Conservation (phyloP, 2,888 invertebrate genomes). For the Dioctria linearis region DNA sequence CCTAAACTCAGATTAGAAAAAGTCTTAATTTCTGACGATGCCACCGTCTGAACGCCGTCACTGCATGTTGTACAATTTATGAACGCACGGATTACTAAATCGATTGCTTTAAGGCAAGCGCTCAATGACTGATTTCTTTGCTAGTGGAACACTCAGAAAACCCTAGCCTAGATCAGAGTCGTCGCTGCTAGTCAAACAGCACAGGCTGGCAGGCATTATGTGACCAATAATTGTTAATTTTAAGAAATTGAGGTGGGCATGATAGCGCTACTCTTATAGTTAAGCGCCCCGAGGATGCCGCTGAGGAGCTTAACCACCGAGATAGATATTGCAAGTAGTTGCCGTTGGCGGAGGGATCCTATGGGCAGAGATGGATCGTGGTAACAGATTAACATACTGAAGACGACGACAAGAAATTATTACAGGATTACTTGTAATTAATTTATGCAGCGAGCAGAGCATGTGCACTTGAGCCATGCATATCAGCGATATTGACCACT, state of each 20-base stretch:
- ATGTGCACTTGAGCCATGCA: slow-evolving; percentile 50
- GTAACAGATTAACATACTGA: slow-evolving; percentile 24
- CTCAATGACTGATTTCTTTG: neutral
- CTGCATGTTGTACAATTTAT: neutral
- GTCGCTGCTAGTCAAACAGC: neutral
- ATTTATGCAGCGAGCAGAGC: slow-evolving; percentile 59
- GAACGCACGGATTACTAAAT: slow-evolving; percentile 1
- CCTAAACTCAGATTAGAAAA: neutral
- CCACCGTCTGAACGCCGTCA: neutral
- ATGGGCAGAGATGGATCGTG: slow-evolving; percentile 14
- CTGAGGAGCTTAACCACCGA: neutral
- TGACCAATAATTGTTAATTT: slow-evolving; percentile 24
- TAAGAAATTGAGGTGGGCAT: neutral
- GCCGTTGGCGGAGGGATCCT: neutral
- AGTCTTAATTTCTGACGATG: neutral
- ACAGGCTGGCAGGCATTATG: neutral
- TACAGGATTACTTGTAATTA: slow-evolving; percentile 60
- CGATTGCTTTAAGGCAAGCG: slow-evolving; percentile 8
- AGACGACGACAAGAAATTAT: slow-evolving; percentile 60
- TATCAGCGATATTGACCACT: slow-evolving; percentile 30
- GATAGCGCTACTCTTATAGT: neutral
- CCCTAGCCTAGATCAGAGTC: neutral
- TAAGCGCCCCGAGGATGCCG: neutral
- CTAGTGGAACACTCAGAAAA: neutral
- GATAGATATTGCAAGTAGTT: neutral